Percentiles rank a stretch among this genome's conserved stretches.
Conservation (phyloP, 2,888 invertebrate species). For the Crepidodera aurea region DNA sequence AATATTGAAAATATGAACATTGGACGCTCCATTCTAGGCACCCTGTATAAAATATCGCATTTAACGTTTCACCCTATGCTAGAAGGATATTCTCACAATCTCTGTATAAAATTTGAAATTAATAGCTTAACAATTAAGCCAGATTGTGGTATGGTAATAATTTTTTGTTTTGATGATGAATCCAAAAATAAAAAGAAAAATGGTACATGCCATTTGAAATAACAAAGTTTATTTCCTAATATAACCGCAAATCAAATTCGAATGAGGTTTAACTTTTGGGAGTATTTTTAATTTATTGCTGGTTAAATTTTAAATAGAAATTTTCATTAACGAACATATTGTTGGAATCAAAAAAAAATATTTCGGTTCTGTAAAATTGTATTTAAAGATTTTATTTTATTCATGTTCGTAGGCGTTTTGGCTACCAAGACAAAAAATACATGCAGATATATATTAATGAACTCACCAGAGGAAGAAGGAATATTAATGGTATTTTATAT, state of each 20-base stretch:
- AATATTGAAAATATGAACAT: too few relatives aligned
- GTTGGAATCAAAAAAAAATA: not conserved
- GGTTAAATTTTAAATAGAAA: conserved; percentile 12
- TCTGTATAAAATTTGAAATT: too few relatives aligned
- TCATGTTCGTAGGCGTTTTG: conserved; percentile 9
- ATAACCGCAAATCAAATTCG: conserved; percentile 8
- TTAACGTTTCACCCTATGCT: too few relatives aligned
- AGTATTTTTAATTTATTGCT: conserved; percentile 5
- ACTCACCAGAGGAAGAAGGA: not conserved
- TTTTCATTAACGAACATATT: conserved; percentile 5
- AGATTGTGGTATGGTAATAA: too few relatives aligned
- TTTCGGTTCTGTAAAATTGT: not conserved
- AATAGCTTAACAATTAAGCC: too few relatives aligned
- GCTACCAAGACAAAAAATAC: conserved; percentile 5
- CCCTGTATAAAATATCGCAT: too few relatives aligned
- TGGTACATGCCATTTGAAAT: too few relatives aligned
- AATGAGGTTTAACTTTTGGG: conserved; percentile 5
- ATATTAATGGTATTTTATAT: not conserved
- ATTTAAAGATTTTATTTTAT: conserved; percentile 10
- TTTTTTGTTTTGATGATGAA: not conserved
- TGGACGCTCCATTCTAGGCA: too few relatives aligned
- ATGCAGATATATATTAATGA: conserved; percentile 3
- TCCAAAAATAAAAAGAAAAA: too few relatives aligned
- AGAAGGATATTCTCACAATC: too few relatives aligned
- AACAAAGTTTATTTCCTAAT: too few relatives aligned